Base-by-base conservation (phyloP, 1,140 invertebrate species). In the Drosophila leontia region DNA sequence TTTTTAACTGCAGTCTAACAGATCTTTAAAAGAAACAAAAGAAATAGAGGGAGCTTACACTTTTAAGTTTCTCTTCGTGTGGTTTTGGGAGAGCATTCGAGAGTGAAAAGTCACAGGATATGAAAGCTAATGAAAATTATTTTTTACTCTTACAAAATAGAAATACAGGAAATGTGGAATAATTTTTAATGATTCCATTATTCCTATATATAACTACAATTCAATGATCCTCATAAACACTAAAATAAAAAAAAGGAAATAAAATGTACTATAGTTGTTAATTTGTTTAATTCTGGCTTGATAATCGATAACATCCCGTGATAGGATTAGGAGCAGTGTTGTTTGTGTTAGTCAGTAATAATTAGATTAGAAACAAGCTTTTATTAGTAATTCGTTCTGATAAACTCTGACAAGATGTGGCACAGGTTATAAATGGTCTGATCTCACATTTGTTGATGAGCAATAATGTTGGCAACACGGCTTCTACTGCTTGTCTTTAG, bases 381-480 rank as follows among this genome's bases (percentile, higher is more conserved):
- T 9, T n/a, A 7, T 32, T 41, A 23, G 34, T 34, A 34, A 62
- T 8, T 23, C 12, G 26, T 9, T 26, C 1, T 15, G 26, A 29
- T 15, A 29, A 15, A 26, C 12, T 42, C 4, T 9, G 9, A 39
- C 8, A 35, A 8, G 19, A 48, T 34, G 6, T 13, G 35, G 5
- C 12, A n/a, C 8, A 13, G n/a, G 6, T 23, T 47, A 65, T 70
- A 70, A 55, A 70, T 15, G 23, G 15, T n/a, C 23, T n/a, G 9
- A 19, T 29, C 9, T 23, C n/a, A 34, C 23, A 29, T 7, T 13
- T 8, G 19, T n/a, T 6, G n/a, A 13, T 6, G 7, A 17, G 29
- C 15, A 45, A 45, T 45, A 60, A 83, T 79, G 61, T 71, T 59
- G 80, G 34, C 6, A 50, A 39, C 19, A 23, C 15, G 65, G 34